Base-by-base conservation (phyloP, 2,797 vertebrate species). In the Fundulus diaphanus region DNA sequence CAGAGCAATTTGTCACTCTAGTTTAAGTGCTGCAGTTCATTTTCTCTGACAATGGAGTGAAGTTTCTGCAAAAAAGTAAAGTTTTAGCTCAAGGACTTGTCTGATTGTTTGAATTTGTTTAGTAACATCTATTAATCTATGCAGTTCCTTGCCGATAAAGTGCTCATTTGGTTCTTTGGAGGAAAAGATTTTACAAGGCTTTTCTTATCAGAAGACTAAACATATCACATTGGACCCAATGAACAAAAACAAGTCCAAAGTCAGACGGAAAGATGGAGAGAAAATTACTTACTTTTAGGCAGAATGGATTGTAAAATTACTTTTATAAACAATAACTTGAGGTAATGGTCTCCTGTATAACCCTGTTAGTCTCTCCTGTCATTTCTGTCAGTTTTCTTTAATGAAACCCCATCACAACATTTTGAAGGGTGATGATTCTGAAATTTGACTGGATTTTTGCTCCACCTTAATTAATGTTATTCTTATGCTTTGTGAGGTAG, bases 111-210 rank as follows among this genome's bases (percentile, higher is more conserved):
- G 31, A 31, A 13, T 74, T 66, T 20, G 20, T 20, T 6, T 8
- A 69, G 59, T 73, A 52, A 9, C 37, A 51, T 35, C 40, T 67
- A 72, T 73, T 66, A 79, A 61, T 85, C 67, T 79, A 71, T 7
- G 63, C 54, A 77, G 31, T 37, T 37, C 1, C 44, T 35, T 57
- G 31, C 76, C 67, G 71, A 66, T 68, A 48, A 6, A 13, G 9
- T 12, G 31, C 22, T 77, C 51, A 57, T 83, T 72, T 52, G 46
- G 20, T 66, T 56, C 20, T 70, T 9, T 18, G 35, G 48, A 49
- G 63, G 42, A 73, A 40, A 65, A 40, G 5, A 22, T 5, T 52
- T 18, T 35, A 67, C 59, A 70, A 76, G 15, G 18, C 18, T 15
- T 68, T 76, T 29, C 40, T 70, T 73, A 42, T 9, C 54, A 46